These are phyloP conservation scores for Pangasius djambal DNA, from an alignment of 2,797 vertebrate genomes.

Conservation along the genomic window DNA sequence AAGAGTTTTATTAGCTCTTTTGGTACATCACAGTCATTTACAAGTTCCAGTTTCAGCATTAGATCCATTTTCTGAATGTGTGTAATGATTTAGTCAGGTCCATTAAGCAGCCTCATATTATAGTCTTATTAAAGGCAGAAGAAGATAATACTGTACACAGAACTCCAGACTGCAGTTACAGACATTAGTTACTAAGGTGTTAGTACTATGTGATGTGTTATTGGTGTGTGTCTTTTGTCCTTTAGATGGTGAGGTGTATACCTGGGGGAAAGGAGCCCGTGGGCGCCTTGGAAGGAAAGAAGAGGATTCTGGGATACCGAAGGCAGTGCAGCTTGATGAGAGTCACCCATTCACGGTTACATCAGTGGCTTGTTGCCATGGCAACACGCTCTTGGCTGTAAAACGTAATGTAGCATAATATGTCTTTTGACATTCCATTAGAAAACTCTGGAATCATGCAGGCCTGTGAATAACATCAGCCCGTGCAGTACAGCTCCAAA, in stretches of 20 bases:
- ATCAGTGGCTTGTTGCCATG: constrained; percentile 96
- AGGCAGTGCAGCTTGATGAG: constrained; percentile 89
- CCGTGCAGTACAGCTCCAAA: too few relatives aligned
- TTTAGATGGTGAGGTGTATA: constrained; percentile 92
- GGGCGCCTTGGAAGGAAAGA: constrained; percentile 94
- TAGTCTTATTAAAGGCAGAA: neutral
- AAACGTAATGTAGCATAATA: constrained; percentile 85
- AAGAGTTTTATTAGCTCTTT: neutral
- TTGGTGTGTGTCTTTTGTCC: constrained; percentile 38
- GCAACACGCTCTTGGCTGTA: constrained; percentile 93
- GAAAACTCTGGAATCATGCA: constrained; percentile 29
- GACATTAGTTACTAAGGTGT: neutral
- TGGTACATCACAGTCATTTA: neutral
- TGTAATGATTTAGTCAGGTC: neutral
- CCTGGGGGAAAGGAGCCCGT: constrained; percentile 97
- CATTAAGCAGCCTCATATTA: neutral
- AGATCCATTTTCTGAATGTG: neutral
- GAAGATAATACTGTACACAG: neutral
- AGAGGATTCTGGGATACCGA: constrained; percentile 86
- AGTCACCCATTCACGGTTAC: constrained; percentile 87
- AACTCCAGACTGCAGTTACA: neutral
- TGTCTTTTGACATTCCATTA: constrained; percentile 64
- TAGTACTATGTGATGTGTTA: constrained; percentile 42
- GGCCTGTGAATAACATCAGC: neutral
- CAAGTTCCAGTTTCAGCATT: neutral